These are phyloP conservation scores for Muraenolepis orangiensis DNA, from an alignment of 2,797 vertebrate species.

Conservation along the genomic window DNA sequence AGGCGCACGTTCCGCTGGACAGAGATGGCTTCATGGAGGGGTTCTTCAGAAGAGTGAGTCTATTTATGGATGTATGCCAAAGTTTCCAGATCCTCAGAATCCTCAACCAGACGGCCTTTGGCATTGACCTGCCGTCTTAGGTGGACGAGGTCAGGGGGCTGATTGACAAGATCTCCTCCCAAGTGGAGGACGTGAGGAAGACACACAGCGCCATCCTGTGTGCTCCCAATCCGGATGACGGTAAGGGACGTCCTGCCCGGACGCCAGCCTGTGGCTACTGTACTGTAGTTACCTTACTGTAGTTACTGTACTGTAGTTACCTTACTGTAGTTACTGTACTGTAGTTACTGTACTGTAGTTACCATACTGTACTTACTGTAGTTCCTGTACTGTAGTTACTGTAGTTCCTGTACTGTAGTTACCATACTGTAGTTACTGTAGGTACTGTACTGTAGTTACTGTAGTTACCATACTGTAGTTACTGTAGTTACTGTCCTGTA, in stretches of 20 bases:
- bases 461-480: too few species aligned
- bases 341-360: too few species aligned
- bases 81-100: neutral
- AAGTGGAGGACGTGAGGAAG: slow-evolving; percentile 89
- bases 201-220: slow-evolving; percentile 92
- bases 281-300: too few species aligned
- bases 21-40: slow-evolving; percentile 89
- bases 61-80: neutral
- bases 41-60: slow-evolving; percentile 87
- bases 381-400: too few species aligned
- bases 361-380: too few species aligned
- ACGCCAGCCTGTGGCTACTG: neutral
- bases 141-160: slow-evolving; percentile 86
- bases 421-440: too few species aligned
- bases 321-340: too few species aligned
- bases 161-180: slow-evolving; percentile 80
- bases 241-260: slow-evolving; percentile 67
- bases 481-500: too few species aligned
- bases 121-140: slow-evolving; percentile 53
- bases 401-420: too few species aligned
- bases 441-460: too few species aligned
- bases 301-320: too few species aligned
- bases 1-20: slow-evolving; percentile 76
- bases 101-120: neutral
- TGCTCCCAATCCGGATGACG: slow-evolving; percentile 88